Evolutionary conservation across 2,797 vertebrate genomes (phyloP).

Genomic region (Alauda arvensis): DNA sequence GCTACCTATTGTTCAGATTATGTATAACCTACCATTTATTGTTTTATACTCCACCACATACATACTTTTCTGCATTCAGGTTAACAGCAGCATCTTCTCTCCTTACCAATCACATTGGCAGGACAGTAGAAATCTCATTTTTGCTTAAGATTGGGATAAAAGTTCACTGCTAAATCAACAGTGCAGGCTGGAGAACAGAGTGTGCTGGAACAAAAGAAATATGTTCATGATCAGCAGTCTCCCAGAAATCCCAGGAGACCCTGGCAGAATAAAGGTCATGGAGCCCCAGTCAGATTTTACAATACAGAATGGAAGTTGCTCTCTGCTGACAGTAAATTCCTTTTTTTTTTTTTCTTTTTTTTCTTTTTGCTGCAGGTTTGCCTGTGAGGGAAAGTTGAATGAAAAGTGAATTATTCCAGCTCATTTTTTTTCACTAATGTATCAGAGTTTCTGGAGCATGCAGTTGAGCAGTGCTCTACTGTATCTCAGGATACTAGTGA

Average conservation of each 20-base stretch:
- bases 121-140: background rate
- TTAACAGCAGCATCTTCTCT: background rate
- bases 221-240: background rate
- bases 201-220: background rate
- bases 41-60: background rate
- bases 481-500: background rate
- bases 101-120: background rate
- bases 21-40: background rate
- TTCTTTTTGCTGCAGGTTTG: background rate
- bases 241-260: background rate
- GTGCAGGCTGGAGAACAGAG: background rate
- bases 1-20: background rate
- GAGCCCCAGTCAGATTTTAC: background rate
- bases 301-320: background rate
- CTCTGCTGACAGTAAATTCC: background rate
- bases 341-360: background rate
- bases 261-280: background rate
- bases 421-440: background rate
- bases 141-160: background rate
- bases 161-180: background rate
- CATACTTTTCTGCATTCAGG: background rate
- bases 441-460: background rate
- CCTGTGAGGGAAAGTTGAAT: background rate
- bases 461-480: background rate
- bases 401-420: background rate